Evolutionary conservation across 2,888 invertebrate genomes (phyloP).

Genomic region (Diplolepis rosae): DNA sequence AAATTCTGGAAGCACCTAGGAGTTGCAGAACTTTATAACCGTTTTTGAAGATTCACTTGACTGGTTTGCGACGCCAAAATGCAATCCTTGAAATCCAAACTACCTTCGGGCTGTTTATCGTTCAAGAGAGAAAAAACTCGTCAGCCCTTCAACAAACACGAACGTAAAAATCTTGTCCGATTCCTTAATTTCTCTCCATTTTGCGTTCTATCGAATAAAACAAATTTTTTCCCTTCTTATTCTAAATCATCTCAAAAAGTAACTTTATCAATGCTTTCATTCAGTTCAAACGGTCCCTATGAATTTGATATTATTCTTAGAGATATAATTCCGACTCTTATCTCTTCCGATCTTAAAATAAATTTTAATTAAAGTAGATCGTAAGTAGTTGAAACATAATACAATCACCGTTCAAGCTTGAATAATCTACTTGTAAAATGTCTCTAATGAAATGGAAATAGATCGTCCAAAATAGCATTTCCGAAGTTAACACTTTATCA

Average conservation of each 20-base stretch:
- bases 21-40: constrained; percentile 18
- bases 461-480: no score
- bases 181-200: constrained; percentile 2
- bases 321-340: no score
- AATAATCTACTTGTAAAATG: no score
- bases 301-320: background rate
- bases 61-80: constrained; percentile 18
- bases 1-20: constrained; percentile 12
- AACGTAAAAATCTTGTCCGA: constrained; percentile 19
- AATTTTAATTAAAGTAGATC: no score
- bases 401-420: no score
- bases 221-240: background rate
- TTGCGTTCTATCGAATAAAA: background rate
- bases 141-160: constrained; percentile 13
- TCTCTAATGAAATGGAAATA: no score
- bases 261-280: background rate
- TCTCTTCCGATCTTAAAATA: no score
- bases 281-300: background rate
- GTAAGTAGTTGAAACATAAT: no score
- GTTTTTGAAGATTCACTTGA: constrained; percentile 26
- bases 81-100: constrained; percentile 21
- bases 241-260: background rate
- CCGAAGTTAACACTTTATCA: background rate
- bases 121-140: constrained; percentile 20
- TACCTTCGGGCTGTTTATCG: constrained; percentile 9